phyloP scores from a whole-genome alignment of 1,140 invertebrate species.

The Harlomillsia oculata region DNA sequence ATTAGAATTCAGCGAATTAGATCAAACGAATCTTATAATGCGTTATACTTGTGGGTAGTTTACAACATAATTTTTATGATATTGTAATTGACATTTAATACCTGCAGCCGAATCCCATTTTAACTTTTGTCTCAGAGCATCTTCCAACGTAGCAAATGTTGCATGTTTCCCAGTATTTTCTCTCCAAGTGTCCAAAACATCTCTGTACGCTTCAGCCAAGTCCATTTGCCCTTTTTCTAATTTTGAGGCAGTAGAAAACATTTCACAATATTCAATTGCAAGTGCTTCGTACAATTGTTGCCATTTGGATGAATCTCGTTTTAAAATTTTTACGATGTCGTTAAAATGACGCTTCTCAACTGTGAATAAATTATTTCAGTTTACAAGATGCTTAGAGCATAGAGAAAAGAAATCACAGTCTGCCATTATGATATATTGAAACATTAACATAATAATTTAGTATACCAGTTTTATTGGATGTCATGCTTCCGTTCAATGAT shows the following conservation, averaged over 20 bases:
- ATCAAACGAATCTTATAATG: too few species aligned
- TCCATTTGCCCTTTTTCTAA: constrained; percentile 6
- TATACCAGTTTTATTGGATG: constrained; percentile 5
- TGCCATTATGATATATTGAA: not conserved
- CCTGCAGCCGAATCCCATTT: constrained; percentile 16
- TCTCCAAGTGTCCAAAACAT: constrained; percentile 18
- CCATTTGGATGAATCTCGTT: constrained; percentile 6
- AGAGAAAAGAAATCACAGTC: not conserved
- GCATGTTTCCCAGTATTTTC: constrained; percentile 18
- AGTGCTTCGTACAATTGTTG: constrained; percentile 15
- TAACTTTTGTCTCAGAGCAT: not conserved
- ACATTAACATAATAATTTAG: not conserved
- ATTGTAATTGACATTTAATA: too few species aligned
- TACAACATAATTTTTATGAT: too few species aligned
- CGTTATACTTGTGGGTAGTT: too few species aligned
- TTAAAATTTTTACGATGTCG: constrained; percentile 17
- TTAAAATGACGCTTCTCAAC: constrained; percentile 24
- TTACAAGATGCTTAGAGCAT: not conserved
- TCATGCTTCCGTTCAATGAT: not conserved
- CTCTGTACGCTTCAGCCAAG: constrained; percentile 1
- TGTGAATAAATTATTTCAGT: not conserved
- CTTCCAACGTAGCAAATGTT: constrained; percentile 3
- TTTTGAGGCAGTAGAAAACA: constrained; percentile 18
- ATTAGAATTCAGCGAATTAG: too few species aligned
- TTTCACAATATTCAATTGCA: constrained; percentile 14